Percentiles rank a stretch among this genome's conserved stretches.
phyloP scores from a whole-genome alignment of 2,113 vertebrate genomes.

The Amphiprion ocellaris region DNA sequence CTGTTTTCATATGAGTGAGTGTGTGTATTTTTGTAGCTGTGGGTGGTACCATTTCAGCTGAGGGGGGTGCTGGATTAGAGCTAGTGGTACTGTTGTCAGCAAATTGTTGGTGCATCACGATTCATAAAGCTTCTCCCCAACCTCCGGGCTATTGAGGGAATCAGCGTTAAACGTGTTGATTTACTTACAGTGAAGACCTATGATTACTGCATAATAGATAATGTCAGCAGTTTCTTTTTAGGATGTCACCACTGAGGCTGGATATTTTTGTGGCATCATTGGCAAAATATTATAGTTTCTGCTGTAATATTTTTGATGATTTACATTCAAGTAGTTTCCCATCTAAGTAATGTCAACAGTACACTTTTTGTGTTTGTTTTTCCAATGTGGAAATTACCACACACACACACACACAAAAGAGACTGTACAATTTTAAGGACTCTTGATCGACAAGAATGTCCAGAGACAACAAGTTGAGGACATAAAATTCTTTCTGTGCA shows the following conservation, averaged over 20 bases:
- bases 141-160: constrained; percentile 22
- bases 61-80: constrained; percentile 23
- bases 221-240: constrained; percentile 22
- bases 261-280: background rate
- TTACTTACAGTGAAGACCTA: constrained; percentile 18
- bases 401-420: background rate
- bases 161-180: constrained; percentile 30
- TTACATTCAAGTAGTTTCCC: background rate
- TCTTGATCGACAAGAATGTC: background rate
- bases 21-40: constrained; percentile 33
- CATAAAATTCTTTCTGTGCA: background rate
- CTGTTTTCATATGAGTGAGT: constrained; percentile 16
- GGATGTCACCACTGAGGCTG: constrained; percentile 9
- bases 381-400: no score
- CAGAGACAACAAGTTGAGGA: background rate
- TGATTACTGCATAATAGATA: constrained; percentile 31
- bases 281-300: background rate
- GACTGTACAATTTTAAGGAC: background rate
- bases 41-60: constrained; percentile 33
- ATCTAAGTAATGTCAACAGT: no score
- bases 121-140: constrained; percentile 47
- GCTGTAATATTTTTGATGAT: background rate
- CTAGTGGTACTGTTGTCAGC: constrained; percentile 45
- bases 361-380: no score
- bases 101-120: constrained; percentile 55